Evolutionary conservation across 2,888 invertebrate genomes (phyloP), one percentile per base, ranked within the genome.

Genomic region (Drepanosiphum platanoidis): DNA sequence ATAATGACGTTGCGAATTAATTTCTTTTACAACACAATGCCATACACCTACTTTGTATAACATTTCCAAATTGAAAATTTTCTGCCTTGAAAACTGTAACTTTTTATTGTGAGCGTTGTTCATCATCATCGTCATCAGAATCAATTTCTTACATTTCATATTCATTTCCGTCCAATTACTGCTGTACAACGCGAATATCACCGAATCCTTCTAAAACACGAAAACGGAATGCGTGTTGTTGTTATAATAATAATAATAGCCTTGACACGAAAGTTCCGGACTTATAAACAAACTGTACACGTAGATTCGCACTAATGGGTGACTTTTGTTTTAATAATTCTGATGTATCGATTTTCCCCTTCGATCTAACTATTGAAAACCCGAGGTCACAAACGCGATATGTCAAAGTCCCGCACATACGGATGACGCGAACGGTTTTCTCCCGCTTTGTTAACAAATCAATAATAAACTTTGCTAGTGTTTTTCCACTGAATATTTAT

Each of bases 131-230:
- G 66, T 66, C 13, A 66, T 32, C 66, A 66, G 32, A 32, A 66
- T 66, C 32, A 66, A 66, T 66, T 32, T 66, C 32, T 66, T 11
- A 32, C 66, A 66, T 66, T 66, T 66, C 32, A 66, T 15, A 32
- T 66, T 27, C 66, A 66, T 66, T 30, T 66, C 30, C 30, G 32
- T 66, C 30, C 32, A 66, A 66, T 66, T 32, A 32, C 32, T 66
- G 66, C 32, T 66, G 32, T 66, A 66, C 32, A 66, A 66, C 66
- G 66, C 66, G 13, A 39, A 39, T 39, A 70, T 39, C n/a, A 70
- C 5, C 13, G 70, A 34, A 13, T 70, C 70, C 39, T 70, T 70
- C 39, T 70, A 70, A 13, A 70, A 70, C 4, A 15, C 1, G n/a
- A 4, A 22, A n/a, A n/a, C n/a, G n/a, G n/a, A n/a, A n/a, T n/a